A percentile compares a stretch with the other conserved stretches of the same genome.
Evolutionary conservation across 1,140 invertebrate genomes (phyloP).

Genomic region (Geopemphigus sp.): DNA sequence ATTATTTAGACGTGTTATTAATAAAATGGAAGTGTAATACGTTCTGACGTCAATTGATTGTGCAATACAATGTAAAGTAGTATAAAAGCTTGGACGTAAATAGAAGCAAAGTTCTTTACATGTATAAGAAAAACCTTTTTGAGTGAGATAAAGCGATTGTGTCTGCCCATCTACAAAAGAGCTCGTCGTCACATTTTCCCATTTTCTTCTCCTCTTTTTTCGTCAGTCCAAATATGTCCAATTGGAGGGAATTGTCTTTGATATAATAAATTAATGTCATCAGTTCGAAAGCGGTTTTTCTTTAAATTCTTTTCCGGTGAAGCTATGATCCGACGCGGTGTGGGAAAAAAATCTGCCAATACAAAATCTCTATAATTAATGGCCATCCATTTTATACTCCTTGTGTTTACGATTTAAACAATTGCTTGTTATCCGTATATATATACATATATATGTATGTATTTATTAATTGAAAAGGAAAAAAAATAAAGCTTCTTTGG

Average conservation of each 20-base stretch:
- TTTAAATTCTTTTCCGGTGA: conserved; percentile 17
- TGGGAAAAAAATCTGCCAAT: conserved; percentile 39
- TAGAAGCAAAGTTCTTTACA: conserved; percentile 33
- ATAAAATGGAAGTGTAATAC: conserved; percentile 39
- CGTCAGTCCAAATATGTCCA: conserved; percentile 15
- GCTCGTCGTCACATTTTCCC: conserved; percentile 41
- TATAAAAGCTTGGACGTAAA: conserved; percentile 34
- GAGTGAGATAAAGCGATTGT: conserved; percentile 46
- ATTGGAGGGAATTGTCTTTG: conserved; percentile 44
- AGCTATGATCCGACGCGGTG: neutral
- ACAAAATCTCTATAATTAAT: conserved; percentile 39
- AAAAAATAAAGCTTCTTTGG: neutral
- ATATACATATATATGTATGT: neutral
- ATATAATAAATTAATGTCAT: conserved; percentile 49
- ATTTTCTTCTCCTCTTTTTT: conserved; percentile 24
- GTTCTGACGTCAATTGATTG: conserved; percentile 43
- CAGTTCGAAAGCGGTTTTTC: conserved; percentile 41
- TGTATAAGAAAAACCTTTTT: conserved; percentile 45
- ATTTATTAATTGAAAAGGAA: conserved; percentile 18
- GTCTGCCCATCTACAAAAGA: conserved; percentile 42
- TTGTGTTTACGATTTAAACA: conserved; percentile 16
- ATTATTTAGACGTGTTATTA: conserved; percentile 40
- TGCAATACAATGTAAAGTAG: conserved; percentile 40
- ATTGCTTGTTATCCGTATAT: neutral
- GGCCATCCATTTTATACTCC: neutral